Percentiles rank a stretch among this genome's conserved stretches.
These are phyloP conservation scores for Lepidurus arcticus DNA, from an alignment of 1,140 invertebrate species.

Conservation along the genomic window DNA sequence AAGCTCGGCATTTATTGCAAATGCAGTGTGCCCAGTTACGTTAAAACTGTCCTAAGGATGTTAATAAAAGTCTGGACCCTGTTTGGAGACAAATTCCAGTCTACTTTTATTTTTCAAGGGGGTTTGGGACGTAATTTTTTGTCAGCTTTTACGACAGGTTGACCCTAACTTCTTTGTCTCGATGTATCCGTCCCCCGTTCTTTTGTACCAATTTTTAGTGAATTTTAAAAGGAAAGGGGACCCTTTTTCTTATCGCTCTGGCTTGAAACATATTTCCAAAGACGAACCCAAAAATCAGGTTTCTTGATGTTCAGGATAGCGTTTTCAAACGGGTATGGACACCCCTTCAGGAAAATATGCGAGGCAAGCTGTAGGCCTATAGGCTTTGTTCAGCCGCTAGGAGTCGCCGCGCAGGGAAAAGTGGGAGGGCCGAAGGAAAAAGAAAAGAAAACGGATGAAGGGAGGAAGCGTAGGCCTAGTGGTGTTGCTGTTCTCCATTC, in stretches of 20 bases:
- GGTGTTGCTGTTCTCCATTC: constrained; percentile 1
- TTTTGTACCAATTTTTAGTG: not conserved
- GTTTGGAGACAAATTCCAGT: not conserved
- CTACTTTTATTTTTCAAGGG: not conserved
- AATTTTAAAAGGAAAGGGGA: not conserved
- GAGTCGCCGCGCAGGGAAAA: not conserved
- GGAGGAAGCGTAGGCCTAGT: constrained; percentile 7
- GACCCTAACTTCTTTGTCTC: constrained; percentile 3
- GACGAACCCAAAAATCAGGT: not conserved
- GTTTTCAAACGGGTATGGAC: not conserved
- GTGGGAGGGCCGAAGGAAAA: not conserved
- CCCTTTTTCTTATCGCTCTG: constrained; percentile 1
- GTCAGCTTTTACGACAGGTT: not conserved
- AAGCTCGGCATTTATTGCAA: not conserved
- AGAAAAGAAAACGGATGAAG: not conserved
- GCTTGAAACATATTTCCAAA: not conserved
- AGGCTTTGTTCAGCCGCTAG: not conserved
- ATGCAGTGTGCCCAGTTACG: constrained; percentile 14
- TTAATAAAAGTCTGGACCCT: not conserved
- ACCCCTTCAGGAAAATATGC: not conserved
- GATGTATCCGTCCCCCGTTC: not conserved
- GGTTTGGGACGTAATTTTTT: not conserved
- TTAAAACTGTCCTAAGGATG: not conserved
- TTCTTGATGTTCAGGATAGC: not conserved
- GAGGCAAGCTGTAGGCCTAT: not conserved